Percentiles rank a stretch among this genome's conserved stretches.
Evolutionary conservation across 2,797 vertebrate species (phyloP).

Genomic region (Cygnus olor): DNA sequence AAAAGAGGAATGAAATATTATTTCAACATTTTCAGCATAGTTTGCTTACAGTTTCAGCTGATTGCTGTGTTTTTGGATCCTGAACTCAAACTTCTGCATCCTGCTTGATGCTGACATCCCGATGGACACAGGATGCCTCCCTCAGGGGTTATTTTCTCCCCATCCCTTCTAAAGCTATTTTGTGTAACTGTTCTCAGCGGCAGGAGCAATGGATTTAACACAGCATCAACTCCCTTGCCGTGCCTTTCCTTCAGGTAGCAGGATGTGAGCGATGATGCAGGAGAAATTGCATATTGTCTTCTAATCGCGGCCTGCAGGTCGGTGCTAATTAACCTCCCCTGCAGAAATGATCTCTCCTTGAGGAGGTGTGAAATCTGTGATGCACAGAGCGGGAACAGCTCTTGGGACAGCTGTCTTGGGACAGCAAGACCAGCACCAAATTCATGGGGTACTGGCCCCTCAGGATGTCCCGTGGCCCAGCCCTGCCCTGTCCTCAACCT

Average conservation of each 20-base stretch:
- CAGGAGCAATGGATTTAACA: constrained; percentile 5
- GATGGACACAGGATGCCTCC: background rate
- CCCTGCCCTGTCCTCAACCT: too few species aligned
- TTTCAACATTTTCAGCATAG: constrained; percentile 1
- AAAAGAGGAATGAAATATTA: background rate
- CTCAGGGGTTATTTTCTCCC: background rate
- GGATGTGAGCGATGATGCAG: background rate
- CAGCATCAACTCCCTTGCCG: background rate
- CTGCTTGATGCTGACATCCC: background rate
- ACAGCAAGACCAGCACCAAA: background rate
- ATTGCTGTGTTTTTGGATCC: background rate
- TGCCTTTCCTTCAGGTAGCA: background rate
- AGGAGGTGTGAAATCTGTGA: constrained; percentile 44
- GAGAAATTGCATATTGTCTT: background rate
- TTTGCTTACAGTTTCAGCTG: background rate
- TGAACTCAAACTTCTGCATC: background rate
- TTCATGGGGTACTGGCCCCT: rapidly evolving
- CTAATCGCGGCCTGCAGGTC: constrained; percentile 28
- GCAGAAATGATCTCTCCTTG: constrained; percentile 35
- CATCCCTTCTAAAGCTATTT: constrained; percentile 4
- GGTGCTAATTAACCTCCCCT: constrained; percentile 65
- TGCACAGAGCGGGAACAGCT: background rate
- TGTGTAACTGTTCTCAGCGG: background rate
- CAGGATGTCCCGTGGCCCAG: background rate
- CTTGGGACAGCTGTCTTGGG: too few species aligned